Evolutionary conservation across 2,888 invertebrate genomes (phyloP).

Genomic region (Leptura quadrifasciata): DNA sequence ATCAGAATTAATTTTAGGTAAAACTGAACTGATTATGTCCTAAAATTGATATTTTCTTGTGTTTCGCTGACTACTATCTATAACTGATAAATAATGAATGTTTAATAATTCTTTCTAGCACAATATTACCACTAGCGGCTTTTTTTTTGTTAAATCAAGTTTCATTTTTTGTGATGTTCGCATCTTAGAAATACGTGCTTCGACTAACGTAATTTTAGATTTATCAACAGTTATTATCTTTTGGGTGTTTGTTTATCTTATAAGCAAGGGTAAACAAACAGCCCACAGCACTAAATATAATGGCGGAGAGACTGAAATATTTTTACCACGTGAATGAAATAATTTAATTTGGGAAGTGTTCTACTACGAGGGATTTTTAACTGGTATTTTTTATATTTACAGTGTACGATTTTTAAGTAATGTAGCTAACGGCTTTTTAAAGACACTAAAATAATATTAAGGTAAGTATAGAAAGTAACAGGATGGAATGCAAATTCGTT

Average conservation of each 20-base stretch:
- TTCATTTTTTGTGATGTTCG: not conserved
- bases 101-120: too few relatives aligned
- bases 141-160: slow-evolving; percentile 2
- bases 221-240: slow-evolving; percentile 7
- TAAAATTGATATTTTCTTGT: too few relatives aligned
- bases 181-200: slow-evolving; percentile 7
- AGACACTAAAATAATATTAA: too few relatives aligned
- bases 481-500: too few relatives aligned
- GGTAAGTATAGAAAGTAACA: too few relatives aligned
- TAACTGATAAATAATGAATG: too few relatives aligned
- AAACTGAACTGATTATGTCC: too few relatives aligned
- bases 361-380: not conserved
- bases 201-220: slow-evolving; percentile 1
- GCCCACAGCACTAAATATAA: slow-evolving; percentile 1
- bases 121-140: not conserved
- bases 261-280: slow-evolving; percentile 6
- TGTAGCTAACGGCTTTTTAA: too few relatives aligned
- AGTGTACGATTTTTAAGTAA: too few relatives aligned
- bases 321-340: slow-evolving; percentile 7
- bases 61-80: too few relatives aligned
- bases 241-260: not conserved
- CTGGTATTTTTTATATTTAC: not conserved
- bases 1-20: too few relatives aligned
- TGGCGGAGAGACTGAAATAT: not conserved
- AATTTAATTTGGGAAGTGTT: not conserved